Base-by-base conservation (phyloP, 2,888 invertebrate genomes). In the Zygothrica quintamaculata region DNA sequence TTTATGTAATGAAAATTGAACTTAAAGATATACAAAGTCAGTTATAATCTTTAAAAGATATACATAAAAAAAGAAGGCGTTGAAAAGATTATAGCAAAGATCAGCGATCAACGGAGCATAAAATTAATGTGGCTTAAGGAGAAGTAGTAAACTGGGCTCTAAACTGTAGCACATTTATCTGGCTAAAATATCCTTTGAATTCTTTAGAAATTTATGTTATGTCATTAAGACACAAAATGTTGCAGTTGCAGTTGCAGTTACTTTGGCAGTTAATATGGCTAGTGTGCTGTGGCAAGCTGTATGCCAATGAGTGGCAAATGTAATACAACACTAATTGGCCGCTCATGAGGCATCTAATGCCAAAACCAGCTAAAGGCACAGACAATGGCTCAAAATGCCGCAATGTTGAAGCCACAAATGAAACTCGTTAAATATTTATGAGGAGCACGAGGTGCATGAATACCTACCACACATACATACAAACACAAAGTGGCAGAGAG, bases 361-460 rank as follows among this genome's bases (percentile, higher is more conserved):
- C 80, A 65, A 79, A 64, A 65, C 74, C 57, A 62, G 65, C 57
- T 56, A 56, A 43, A 65, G 52, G 48, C 51, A 44, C 80, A 70
- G 84, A 80, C 86, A 85, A 79, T 79, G 80, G 53, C 48, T 55
- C 44, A 48, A 40, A 50, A 39, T 1, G n/a, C 18, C 18, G 52
- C 40, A 9, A 59, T 72, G 56, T 2, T 22, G 18, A 22, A 22
- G 48, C 85, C 64, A 58, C 66, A 74, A 74, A 69, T 72, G 86
- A 69, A 76, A 82, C 88, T 86, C 87, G 87, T 82, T 84, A 84
- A 84, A 84, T 84, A 84, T 84, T 84, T 84, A 84, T 84, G 82
- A 88, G 88, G 72, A 86, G 82, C 82, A 88, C 82, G 87, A 88
- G 82, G 68, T 80, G 70, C 84, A 76, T 66, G 73, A 61, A 72